Conservation (phyloP, 2,797 vertebrate species). For the Syncerus caffer region DNA sequence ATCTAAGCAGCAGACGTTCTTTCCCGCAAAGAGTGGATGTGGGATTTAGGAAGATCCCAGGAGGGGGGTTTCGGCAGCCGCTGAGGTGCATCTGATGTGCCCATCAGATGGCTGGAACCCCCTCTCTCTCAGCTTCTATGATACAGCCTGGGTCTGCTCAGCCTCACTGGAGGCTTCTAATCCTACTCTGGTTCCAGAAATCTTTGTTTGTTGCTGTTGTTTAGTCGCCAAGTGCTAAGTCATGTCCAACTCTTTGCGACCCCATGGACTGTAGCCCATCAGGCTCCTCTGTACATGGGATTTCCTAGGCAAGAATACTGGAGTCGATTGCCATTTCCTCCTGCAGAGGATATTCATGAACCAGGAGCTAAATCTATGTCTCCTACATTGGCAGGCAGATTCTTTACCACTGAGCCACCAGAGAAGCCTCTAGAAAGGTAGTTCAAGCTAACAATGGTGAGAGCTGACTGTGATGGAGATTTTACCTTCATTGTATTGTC, state of each 20-base stretch:
- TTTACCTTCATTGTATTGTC: no score
- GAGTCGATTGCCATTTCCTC: neutral
- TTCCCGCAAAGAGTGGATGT: neutral
- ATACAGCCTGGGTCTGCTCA: accelerated
- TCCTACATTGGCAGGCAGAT: neutral
- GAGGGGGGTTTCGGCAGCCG: accelerated
- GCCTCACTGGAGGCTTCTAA: neutral
- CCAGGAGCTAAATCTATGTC: neutral
- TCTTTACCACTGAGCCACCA: neutral
- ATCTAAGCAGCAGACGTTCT: accelerated
- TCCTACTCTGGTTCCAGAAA: neutral
- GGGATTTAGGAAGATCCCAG: accelerated
- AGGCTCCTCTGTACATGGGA: neutral
- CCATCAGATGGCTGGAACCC: neutral
- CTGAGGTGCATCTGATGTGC: accelerated
- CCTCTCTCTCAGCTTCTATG: neutral
- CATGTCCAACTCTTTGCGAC: neutral
- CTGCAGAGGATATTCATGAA: accelerated
- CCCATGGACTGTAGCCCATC: neutral
- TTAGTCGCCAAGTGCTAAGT: neutral
- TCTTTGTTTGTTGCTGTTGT: neutral
- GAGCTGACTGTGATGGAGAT: accelerated
- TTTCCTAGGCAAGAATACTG: neutral
- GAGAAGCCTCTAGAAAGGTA: neutral
- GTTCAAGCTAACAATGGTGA: neutral